Evolutionary conservation across 2,113 vertebrate species (phyloP).

Genomic region (Dendropsophus ebraccatus): DNA sequence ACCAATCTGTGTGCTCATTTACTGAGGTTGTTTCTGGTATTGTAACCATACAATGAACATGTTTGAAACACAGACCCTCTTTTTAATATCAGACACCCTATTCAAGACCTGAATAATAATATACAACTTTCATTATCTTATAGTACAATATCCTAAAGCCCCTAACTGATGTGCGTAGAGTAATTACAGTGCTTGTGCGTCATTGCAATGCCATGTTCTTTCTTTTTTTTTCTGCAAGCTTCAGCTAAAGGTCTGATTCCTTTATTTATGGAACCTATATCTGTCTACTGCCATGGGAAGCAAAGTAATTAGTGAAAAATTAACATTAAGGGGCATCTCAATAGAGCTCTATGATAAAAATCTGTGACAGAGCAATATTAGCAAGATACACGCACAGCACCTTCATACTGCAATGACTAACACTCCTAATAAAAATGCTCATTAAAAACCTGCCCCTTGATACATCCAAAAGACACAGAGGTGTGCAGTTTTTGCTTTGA

Average conservation of each 20-base stretch:
- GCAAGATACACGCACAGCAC: neutral
- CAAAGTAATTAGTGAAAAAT: conserved; percentile 6
- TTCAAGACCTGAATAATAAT: neutral
- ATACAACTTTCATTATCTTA: too few relatives aligned
- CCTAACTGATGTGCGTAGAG: neutral
- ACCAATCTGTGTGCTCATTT: too few relatives aligned
- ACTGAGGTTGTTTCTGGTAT: too few relatives aligned
- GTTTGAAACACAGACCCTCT: neutral
- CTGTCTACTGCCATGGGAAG: neutral
- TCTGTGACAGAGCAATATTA: neutral
- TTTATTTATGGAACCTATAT: conserved; percentile 1
- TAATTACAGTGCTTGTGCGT: neutral
- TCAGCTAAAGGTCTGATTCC: conserved; percentile 12
- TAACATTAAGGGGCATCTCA: conserved; percentile 4
- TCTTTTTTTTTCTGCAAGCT: conserved; percentile 1
- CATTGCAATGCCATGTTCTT: neutral
- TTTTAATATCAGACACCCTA: neutral
- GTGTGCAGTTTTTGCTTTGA: conserved; percentile 22
- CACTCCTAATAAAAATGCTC: conserved; percentile 10
- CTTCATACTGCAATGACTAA: conserved; percentile 33
- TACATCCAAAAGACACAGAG: conserved; percentile 26
- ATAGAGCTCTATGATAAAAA: conserved; percentile 7
- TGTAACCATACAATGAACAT: too few relatives aligned
- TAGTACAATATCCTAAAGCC: neutral
- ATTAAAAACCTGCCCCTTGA: conserved; percentile 5